Conservation (phyloP, 2,113 vertebrate species). For the Microcebus ravelobensis region DNA sequence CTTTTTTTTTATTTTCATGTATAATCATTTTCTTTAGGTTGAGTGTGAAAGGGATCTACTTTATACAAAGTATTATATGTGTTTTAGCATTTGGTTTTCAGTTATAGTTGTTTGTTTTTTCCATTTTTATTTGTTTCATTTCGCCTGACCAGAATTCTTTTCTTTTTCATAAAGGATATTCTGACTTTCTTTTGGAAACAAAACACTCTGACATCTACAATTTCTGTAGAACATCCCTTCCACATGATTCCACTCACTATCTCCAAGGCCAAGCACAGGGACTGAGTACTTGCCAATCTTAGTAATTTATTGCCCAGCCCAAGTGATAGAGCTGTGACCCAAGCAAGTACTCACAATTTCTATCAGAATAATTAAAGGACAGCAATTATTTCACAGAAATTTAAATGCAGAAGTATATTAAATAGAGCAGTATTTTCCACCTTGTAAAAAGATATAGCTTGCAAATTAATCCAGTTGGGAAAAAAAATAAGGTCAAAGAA, state of each 20-base stretch:
- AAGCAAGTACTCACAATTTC: not conserved
- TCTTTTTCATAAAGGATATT: not conserved
- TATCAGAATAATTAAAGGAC: not conserved
- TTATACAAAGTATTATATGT: not conserved
- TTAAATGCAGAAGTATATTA: not conserved
- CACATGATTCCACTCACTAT: not conserved
- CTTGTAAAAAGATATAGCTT: not conserved
- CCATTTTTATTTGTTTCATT: not conserved
- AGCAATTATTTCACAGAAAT: not conserved
- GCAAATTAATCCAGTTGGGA: not conserved
- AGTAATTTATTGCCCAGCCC: not conserved
- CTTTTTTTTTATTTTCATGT: not conserved
- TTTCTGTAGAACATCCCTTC: not conserved
- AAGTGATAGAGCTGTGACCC: not conserved
- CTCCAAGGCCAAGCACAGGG: not conserved
- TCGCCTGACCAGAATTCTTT: not conserved
- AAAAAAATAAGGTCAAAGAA: not conserved
- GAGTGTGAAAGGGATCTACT: not conserved
- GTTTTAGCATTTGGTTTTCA: not conserved
- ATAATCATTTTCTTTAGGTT: not conserved
- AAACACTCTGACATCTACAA: not conserved
- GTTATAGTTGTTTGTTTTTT: not conserved
- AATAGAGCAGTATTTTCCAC: not conserved
- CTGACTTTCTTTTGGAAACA: not conserved
- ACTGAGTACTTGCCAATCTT: not conserved